Percentiles rank a stretch among this genome's conserved stretches.
Evolutionary conservation across 2,113 vertebrate genomes (phyloP).

Genomic region (Vanacampus margaritifer): DNA sequence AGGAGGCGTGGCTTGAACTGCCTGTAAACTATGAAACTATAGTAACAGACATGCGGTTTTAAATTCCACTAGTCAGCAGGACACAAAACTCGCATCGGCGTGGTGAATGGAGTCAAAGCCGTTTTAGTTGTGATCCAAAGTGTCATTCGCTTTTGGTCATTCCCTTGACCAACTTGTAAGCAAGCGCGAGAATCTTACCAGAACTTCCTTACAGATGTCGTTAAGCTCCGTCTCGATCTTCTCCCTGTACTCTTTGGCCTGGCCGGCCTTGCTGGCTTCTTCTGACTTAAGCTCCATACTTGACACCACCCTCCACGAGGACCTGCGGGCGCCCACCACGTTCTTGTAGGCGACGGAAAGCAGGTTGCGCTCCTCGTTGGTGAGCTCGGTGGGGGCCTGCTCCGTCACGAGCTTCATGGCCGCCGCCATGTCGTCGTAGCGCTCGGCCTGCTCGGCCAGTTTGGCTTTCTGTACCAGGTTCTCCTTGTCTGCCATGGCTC

Average conservation of each 20-base stretch:
- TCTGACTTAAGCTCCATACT: conserved; percentile 90
- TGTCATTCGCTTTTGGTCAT: too few species aligned
- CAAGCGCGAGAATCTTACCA: conserved; percentile 77
- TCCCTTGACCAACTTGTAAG: background rate
- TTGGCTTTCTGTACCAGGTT: conserved; percentile 90
- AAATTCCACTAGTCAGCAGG: too few species aligned
- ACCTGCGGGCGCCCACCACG: conserved; percentile 92
- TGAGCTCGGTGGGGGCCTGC: conserved; percentile 73
- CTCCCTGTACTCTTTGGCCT: conserved; percentile 86
- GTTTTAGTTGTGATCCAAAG: too few species aligned
- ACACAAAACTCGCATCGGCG: background rate
- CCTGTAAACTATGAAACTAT: background rate
- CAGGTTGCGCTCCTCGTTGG: conserved; percentile 95
- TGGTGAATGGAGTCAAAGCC: too few species aligned
- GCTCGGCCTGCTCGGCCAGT: conserved; percentile 95
- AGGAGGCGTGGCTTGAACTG: background rate
- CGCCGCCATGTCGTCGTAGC: conserved; percentile 94
- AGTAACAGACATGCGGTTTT: too few species aligned
- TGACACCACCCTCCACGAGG: conserved; percentile 93
- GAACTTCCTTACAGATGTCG: conserved; percentile 92
- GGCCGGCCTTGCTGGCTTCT: conserved; percentile 74
- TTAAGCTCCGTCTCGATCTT: conserved; percentile 91
- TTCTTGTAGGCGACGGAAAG: conserved; percentile 99
- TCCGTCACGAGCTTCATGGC: conserved; percentile 91
- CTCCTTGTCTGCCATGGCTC: conserved; percentile 73